Conservation (phyloP, 1,140 invertebrate species). For the Apis cerana region DNA sequence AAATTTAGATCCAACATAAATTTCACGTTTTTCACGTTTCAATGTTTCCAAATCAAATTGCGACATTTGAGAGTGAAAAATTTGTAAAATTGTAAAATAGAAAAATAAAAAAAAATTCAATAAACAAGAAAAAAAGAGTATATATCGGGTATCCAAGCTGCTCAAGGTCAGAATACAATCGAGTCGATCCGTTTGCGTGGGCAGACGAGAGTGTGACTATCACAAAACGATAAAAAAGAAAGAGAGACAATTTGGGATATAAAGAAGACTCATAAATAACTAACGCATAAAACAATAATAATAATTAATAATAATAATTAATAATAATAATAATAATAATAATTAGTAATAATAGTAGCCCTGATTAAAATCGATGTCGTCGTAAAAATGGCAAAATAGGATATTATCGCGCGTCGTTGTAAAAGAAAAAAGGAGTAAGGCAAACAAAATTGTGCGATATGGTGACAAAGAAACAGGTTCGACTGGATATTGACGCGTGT, state of each 20-base stretch:
- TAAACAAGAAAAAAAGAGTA: neutral
- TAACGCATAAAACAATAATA: slow-evolving; percentile 76
- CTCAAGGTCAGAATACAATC: neutral
- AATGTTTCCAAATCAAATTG: too few relatives aligned
- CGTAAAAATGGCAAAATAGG: slow-evolving; percentile 58
- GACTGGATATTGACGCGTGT: neutral
- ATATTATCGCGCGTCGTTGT: slow-evolving; percentile 22
- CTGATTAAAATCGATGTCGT: slow-evolving; percentile 66
- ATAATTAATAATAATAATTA: slow-evolving; percentile 44
- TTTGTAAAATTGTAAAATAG: too few relatives aligned
- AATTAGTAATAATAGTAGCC: slow-evolving; percentile 54
- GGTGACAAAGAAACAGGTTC: neutral
- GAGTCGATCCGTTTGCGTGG: slow-evolving; percentile 38
- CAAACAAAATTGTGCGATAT: slow-evolving; percentile 17
- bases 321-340: slow-evolving; percentile 47
- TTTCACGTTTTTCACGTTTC: too few relatives aligned
- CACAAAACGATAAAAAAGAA: slow-evolving; percentile 58
- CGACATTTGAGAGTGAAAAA: too few relatives aligned
- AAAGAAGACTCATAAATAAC: slow-evolving; percentile 74
- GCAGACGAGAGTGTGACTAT: slow-evolving; percentile 71
- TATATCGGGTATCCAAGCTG: neutral
- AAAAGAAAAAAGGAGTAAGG: neutral
- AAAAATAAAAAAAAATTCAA: neutral
- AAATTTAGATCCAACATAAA: too few relatives aligned
- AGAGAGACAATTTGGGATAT: neutral